These are phyloP conservation scores for Drosophila atripex DNA, from an alignment of 2,888 invertebrate genomes.

Conservation along the genomic window DNA sequence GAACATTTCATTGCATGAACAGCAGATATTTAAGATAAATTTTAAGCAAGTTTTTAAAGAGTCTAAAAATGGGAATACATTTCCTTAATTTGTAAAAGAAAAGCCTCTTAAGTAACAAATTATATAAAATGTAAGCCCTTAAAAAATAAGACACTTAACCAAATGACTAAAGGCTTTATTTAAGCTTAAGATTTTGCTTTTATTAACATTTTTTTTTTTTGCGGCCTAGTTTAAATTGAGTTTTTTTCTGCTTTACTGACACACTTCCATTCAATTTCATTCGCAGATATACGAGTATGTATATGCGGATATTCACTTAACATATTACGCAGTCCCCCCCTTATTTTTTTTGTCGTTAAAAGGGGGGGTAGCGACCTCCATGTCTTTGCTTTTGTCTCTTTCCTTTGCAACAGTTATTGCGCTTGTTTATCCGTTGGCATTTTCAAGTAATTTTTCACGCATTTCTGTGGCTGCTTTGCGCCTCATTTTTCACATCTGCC, in stretches of 20 bases:
- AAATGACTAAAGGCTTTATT: slow-evolving; percentile 27
- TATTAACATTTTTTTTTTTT: neutral
- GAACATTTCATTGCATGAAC: too few species aligned
- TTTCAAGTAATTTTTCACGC: slow-evolving; percentile 80
- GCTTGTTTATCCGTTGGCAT: slow-evolving; percentile 72
- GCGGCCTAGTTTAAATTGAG: neutral
- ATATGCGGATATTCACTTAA: slow-evolving; percentile 51
- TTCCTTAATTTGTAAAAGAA: too few species aligned
- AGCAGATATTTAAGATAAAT: too few species aligned
- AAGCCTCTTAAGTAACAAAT: too few species aligned
- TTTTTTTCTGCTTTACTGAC: slow-evolving; percentile 8
- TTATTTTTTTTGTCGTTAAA: neutral
- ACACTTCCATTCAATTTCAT: slow-evolving; percentile 18
- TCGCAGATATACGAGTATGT: slow-evolving; percentile 1
- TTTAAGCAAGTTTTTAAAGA: too few species aligned
- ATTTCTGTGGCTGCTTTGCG: slow-evolving; percentile 80
- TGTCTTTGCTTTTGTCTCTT: slow-evolving; percentile 8
- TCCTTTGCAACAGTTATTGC: slow-evolving; percentile 41
- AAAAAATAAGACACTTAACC: slow-evolving; percentile 43
- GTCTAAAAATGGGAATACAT: too few species aligned
- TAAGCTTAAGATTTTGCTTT: neutral
- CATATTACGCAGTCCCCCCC: slow-evolving; percentile 20
- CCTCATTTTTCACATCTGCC: slow-evolving; percentile 70
- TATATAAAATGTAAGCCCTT: too few species aligned
- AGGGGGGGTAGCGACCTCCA: neutral